Evolutionary conservation across 2,888 invertebrate species (phyloP).

Genomic region (Fissipunctia ypsillon): DNA sequence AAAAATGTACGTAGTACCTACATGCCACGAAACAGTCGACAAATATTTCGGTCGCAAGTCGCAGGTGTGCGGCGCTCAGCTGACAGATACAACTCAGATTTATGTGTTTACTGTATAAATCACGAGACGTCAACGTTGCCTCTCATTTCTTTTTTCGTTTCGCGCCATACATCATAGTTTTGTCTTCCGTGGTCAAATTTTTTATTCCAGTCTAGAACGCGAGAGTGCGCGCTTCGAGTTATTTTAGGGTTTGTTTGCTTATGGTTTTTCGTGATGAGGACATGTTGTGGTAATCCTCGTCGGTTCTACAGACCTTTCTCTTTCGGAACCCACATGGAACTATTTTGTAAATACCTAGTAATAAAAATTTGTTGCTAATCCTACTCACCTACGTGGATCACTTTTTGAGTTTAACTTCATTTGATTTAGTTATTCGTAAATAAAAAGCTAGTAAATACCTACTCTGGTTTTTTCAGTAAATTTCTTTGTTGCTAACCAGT

Average conservation of each 20-base stretch:
- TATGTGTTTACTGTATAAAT: constrained; percentile 91
- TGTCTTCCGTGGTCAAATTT: constrained; percentile 80
- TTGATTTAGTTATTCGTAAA: no score
- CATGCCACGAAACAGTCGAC: constrained; percentile 43
- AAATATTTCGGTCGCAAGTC: constrained; percentile 70
- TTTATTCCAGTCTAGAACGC: constrained; percentile 56
- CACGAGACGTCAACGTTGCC: constrained; percentile 81
- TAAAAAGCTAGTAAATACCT: neutral
- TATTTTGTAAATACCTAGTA: no score
- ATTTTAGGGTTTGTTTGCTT: constrained; percentile 35
- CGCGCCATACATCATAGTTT: constrained; percentile 84
- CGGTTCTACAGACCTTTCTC: neutral
- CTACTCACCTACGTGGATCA: no score
- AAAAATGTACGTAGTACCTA: neutral
- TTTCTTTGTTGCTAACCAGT: neutral
- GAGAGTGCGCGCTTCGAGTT: constrained; percentile 43
- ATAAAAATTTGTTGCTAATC: no score
- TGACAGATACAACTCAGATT: constrained; percentile 90
- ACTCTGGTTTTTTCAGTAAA: neutral
- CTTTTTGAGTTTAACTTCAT: no score
- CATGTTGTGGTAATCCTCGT: neutral
- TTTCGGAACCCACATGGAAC: neutral
- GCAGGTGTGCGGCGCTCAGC: constrained; percentile 68
- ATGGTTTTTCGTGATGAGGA: constrained; percentile 1
- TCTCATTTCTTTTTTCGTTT: constrained; percentile 84